A percentile compares a stretch with the other conserved stretches of the same genome.
These are phyloP conservation scores for Oceanodroma tethys DNA, from an alignment of 2,113 vertebrate genomes.

Conservation along the genomic window DNA sequence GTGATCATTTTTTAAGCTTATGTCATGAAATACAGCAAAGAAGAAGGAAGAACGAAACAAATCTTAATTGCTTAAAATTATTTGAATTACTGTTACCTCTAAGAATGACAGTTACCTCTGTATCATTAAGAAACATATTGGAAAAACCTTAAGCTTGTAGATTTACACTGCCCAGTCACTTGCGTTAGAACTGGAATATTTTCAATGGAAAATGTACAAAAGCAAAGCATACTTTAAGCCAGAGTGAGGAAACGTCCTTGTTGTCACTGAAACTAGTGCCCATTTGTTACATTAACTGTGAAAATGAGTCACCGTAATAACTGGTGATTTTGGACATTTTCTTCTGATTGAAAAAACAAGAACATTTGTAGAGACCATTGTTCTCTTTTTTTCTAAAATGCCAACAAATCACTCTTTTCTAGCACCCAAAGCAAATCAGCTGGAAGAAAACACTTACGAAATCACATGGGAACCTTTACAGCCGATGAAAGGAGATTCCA, in stretches of 20 bases:
- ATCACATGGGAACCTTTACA: slow-evolving; percentile 79
- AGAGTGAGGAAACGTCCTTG: background rate
- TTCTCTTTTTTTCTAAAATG: background rate
- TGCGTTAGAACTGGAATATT: background rate
- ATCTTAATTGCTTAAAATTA: background rate
- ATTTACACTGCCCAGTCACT: background rate
- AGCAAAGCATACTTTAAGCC: background rate
- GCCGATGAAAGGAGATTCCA: slow-evolving; percentile 80
- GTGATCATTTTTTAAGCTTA: accelerated
- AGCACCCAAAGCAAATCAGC: slow-evolving; percentile 76
- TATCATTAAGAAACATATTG: accelerated
- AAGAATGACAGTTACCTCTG: background rate
- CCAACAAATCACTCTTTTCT: background rate
- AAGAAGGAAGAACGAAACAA: background rate
- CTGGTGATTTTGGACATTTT: background rate
- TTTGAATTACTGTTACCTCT: background rate
- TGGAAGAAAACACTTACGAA: slow-evolving; percentile 72
- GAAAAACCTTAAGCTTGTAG: background rate
- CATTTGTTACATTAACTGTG: background rate
- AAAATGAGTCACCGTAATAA: background rate
- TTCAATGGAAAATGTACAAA: background rate
- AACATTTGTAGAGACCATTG: background rate
- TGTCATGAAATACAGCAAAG: background rate
- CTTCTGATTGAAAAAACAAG: background rate
- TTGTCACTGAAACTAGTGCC: background rate